A percentile compares a stretch with the other conserved stretches of the same genome.
Conservation (phyloP, 2,113 vertebrate genomes). For the Spea bombifrons region DNA sequence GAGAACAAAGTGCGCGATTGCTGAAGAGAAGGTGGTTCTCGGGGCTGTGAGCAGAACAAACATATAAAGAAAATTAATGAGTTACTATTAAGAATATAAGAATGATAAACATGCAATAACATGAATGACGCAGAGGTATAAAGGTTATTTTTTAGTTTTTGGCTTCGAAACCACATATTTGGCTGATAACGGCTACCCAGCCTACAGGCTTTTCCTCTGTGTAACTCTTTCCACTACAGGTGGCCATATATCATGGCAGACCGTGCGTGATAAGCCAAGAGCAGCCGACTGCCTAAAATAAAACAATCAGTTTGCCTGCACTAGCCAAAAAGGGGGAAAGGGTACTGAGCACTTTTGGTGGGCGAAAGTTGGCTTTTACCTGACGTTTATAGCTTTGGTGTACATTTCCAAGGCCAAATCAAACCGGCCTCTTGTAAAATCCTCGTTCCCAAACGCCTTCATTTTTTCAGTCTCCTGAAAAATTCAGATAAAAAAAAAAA, state of each 20-base stretch:
- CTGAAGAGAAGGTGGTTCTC: conserved; percentile 85
- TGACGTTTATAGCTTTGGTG: conserved; percentile 76
- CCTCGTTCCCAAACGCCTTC: conserved; percentile 79
- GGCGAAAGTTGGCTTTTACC: conserved; percentile 66
- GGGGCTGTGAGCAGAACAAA: conserved; percentile 62
- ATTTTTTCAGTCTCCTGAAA: conserved; percentile 77
- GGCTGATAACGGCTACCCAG: too few species aligned
- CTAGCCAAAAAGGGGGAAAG: not conserved
- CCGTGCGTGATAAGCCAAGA: too few species aligned
- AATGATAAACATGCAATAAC: too few species aligned
- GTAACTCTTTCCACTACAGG: too few species aligned
- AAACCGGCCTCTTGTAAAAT: conserved; percentile 74
- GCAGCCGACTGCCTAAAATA: too few species aligned
- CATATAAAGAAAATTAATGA: not conserved
- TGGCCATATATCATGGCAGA: too few species aligned
- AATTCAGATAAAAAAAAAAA: conserved; percentile 21
- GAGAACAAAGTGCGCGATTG: conserved; percentile 86
- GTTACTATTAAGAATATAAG: too few species aligned
- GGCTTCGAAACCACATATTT: too few species aligned
- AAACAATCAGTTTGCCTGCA: too few species aligned
- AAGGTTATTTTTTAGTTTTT: too few species aligned
- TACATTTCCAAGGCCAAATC: conserved; percentile 74
- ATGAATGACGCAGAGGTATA: too few species aligned
- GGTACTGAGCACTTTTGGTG: not conserved
- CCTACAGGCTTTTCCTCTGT: too few species aligned